phyloP scores from a whole-genome alignment of 2,888 invertebrate species.

The Idaea dimidiata region DNA sequence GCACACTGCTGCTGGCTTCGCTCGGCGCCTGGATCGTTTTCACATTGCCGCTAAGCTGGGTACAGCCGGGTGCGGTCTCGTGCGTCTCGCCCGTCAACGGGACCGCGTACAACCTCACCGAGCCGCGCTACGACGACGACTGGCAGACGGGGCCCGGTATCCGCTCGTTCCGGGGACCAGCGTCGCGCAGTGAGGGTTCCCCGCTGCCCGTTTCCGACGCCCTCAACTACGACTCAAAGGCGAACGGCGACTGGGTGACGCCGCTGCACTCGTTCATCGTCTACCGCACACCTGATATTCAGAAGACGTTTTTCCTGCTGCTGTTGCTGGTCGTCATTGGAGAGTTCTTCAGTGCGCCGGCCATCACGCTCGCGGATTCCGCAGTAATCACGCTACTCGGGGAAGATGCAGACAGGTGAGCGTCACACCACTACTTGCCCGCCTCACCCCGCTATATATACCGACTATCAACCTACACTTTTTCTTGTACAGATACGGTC shows the following conservation, averaged over 20 bases:
- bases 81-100: conserved; percentile 83
- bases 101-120: conserved; percentile 83
- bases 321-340: conserved; percentile 96
- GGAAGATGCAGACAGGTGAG: conserved; percentile 88
- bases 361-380: conserved; percentile 96
- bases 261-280: conserved; percentile 97
- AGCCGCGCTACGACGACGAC: conserved; percentile 77
- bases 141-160: conserved; percentile 35
- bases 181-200: conserved; percentile 67
- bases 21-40: conserved; percentile 97
- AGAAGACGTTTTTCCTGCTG: conserved; percentile 97
- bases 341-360: conserved; percentile 98
- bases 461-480: background rate
- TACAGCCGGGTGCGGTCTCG: conserved; percentile 95
- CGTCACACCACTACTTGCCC: background rate
- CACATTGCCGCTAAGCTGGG: conserved; percentile 96
- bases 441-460: background rate
- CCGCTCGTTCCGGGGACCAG: conserved; percentile 53
- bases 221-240: conserved; percentile 85
- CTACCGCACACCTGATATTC: conserved; percentile 93
- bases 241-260: conserved; percentile 89
- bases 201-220: conserved; percentile 89
- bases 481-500: conserved; percentile 85
- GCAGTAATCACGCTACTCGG: conserved; percentile 94
- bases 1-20: conserved; percentile 92